Percentiles rank a stretch among this genome's conserved stretches.
Conservation (phyloP, 2,113 vertebrate species). For the Elaphurus davidianus region DNA sequence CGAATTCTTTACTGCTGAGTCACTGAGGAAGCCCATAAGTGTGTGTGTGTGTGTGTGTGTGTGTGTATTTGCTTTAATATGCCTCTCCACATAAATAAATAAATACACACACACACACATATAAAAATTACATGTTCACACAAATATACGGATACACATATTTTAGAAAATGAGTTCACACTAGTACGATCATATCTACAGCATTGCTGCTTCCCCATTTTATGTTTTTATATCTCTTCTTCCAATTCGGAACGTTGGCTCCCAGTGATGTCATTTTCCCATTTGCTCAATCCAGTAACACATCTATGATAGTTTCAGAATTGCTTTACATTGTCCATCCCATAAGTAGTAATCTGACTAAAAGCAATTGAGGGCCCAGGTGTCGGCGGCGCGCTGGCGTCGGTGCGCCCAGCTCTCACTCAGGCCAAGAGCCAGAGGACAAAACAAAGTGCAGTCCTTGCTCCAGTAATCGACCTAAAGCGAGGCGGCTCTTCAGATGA, state of each 20-base stretch:
- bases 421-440: too few relatives aligned
- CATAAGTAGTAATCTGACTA: background rate
- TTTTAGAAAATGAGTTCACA: background rate
- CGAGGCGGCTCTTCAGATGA: too few relatives aligned
- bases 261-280: background rate
- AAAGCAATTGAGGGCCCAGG: background rate
- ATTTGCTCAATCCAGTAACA: background rate
- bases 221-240: background rate
- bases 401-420: too few relatives aligned
- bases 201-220: background rate
- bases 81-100: background rate
- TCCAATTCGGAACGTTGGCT: background rate
- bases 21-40: background rate
- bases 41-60: background rate
- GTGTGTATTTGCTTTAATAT: background rate
- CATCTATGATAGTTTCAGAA: background rate
- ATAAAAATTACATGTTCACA: background rate
- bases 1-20: background rate
- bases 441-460: too few relatives aligned
- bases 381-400: too few relatives aligned
- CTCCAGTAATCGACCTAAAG: too few relatives aligned
- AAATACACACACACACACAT: background rate
- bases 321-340: background rate
- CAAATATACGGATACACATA: background rate
- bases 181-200: accelerated